These are phyloP conservation scores for Vipera latastei DNA, from an alignment of 2,797 vertebrate genomes.

Conservation along the genomic window DNA sequence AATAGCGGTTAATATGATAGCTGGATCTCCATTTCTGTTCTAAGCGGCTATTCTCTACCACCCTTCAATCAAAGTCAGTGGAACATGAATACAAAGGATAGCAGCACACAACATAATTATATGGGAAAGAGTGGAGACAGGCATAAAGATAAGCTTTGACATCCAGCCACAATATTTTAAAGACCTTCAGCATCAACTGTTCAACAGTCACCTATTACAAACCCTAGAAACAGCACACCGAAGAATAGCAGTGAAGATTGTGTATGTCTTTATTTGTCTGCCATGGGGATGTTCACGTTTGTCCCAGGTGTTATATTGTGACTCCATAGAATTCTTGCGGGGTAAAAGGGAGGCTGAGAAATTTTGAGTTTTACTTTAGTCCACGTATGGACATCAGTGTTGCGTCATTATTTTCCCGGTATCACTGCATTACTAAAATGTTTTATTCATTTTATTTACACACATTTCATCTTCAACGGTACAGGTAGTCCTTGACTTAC, in stretches of 20 bases:
- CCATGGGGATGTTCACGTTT: rapidly evolving
- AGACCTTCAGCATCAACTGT: slow-evolving; percentile 57
- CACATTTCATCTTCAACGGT: not conserved
- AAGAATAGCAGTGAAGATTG: slow-evolving; percentile 31
- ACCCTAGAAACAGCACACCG: slow-evolving; percentile 25
- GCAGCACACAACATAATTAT: slow-evolving; percentile 23
- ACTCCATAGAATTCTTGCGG: not conserved
- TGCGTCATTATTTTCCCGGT: not conserved
- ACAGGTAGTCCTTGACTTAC: no score
- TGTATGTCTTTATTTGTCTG: slow-evolving; percentile 42
- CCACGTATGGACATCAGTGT: not conserved
- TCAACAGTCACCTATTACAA: slow-evolving; percentile 55
- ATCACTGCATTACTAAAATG: not conserved
- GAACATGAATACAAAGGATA: not conserved
- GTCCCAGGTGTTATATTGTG: not conserved
- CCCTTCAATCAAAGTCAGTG: slow-evolving; percentile 10
- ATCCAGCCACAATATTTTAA: slow-evolving; percentile 61
- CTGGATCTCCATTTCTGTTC: not conserved
- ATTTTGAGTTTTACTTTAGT: not conserved
- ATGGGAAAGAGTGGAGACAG: slow-evolving; percentile 56
- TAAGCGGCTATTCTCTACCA: slow-evolving; percentile 13
- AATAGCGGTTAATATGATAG: not conserved
- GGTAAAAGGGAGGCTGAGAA: slow-evolving; percentile 8
- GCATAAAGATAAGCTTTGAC: slow-evolving; percentile 56
- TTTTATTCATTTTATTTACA: not conserved